Conservation (phyloP, 2,888 invertebrate genomes). For the Labia minor region DNA sequence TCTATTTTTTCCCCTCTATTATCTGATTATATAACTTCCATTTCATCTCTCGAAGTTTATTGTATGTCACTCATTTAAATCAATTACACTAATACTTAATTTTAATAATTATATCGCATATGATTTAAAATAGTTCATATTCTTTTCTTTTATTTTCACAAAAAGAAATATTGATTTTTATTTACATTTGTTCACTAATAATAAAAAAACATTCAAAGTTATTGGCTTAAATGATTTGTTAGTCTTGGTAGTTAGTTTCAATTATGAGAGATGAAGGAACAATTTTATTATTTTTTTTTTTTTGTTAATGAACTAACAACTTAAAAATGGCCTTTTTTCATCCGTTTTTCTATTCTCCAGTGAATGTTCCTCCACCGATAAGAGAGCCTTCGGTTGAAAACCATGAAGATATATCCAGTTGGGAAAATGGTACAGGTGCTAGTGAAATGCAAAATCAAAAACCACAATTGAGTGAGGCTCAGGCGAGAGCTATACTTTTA, state of each 20-base stretch:
- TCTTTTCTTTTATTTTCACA: too few species aligned
- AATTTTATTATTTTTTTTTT: too few species aligned
- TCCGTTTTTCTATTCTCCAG: slow-evolving; percentile 22
- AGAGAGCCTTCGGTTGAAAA: slow-evolving; percentile 24
- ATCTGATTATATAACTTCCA: background rate
- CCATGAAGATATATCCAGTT: slow-evolving; percentile 22
- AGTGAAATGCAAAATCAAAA: slow-evolving; percentile 19
- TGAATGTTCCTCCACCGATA: slow-evolving; percentile 30
- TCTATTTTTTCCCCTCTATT: background rate
- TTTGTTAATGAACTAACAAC: too few species aligned
- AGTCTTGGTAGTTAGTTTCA: too few species aligned
- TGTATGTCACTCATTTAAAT: background rate
- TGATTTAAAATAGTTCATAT: too few species aligned
- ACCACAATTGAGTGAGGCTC: slow-evolving; percentile 33
- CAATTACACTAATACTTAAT: too few species aligned
- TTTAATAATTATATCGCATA: too few species aligned
- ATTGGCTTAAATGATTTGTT: too few species aligned
- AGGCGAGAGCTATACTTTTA: slow-evolving; percentile 38
- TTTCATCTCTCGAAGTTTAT: slow-evolving; percentile 7
- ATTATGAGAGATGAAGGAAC: too few species aligned
- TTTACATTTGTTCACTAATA: too few species aligned
- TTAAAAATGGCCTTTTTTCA: background rate
- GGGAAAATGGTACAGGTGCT: slow-evolving; percentile 20
- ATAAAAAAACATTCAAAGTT: too few species aligned
- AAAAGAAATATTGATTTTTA: too few species aligned